These are phyloP conservation scores for Bradypodion pumilum DNA, from an alignment of 2,797 vertebrate species.

Conservation along the genomic window DNA sequence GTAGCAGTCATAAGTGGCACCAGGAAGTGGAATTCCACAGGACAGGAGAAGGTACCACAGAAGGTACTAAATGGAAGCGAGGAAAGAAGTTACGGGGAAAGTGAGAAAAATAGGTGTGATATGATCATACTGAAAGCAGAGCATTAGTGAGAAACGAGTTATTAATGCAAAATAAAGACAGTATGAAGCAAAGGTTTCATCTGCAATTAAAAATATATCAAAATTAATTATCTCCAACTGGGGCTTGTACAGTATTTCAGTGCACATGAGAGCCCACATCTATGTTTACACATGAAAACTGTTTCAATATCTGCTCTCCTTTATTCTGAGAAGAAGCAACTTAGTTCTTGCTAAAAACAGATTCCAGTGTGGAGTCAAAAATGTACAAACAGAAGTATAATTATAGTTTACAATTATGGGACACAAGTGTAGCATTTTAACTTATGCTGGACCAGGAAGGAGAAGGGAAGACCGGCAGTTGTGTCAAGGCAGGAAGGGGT, in stretches of 20 bases:
- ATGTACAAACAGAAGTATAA: conserved; percentile 8
- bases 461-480: no score
- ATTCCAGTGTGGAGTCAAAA: conserved; percentile 2
- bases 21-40: conserved; percentile 79
- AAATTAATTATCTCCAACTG: conserved; percentile 11
- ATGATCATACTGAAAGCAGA: conserved; percentile 62
- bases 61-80: conserved; percentile 76
- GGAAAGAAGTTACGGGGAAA: conserved; percentile 73
- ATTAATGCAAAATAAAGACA: conserved; percentile 45
- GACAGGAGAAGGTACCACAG: conserved; percentile 78
- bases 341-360: neutral
- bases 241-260: conserved; percentile 1
- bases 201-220: conserved; percentile 20
- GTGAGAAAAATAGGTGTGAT: conserved; percentile 69
- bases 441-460: no score
- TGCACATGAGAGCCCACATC: neutral
- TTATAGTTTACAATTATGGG: neutral
- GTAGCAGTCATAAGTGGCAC: conserved; percentile 74
- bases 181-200: conserved; percentile 31
- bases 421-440: neutral
- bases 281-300: conserved; percentile 15
- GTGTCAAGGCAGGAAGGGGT: no score
- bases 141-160: conserved; percentile 58
- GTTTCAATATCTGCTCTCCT: neutral
- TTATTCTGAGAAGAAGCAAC: conserved; percentile 12